phyloP scores from a whole-genome alignment of 2,113 vertebrate species.

The Platichthys flesus region DNA sequence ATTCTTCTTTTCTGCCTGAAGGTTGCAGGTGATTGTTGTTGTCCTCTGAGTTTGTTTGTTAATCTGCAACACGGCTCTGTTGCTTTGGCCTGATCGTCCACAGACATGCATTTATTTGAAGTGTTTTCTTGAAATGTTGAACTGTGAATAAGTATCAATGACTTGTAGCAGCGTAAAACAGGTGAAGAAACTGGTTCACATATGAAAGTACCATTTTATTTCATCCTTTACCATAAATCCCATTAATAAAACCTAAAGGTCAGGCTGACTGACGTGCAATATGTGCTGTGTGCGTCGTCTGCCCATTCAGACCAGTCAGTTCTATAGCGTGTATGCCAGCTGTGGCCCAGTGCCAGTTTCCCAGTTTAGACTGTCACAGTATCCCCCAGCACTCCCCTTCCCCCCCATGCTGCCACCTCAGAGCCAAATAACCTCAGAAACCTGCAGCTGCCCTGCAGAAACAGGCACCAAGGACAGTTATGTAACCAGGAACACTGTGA shows the following conservation, averaged over 20 bases:
- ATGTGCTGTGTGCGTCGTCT: slow-evolving; percentile 49
- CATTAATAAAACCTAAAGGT: slow-evolving; percentile 36
- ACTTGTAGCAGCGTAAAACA: no score
- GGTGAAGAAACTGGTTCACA: no score
- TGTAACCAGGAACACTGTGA: slow-evolving; percentile 62
- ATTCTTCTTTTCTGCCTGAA: no score
- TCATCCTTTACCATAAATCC: no score
- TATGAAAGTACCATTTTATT: no score
- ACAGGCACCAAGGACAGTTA: slow-evolving; percentile 70
- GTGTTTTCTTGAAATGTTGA: no score
- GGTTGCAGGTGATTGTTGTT: no score
- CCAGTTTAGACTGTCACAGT: slow-evolving; percentile 79
- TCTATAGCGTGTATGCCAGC: slow-evolving; percentile 37
- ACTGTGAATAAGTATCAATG: neutral
- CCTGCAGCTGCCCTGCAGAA: slow-evolving; percentile 63
- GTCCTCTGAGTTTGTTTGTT: no score
- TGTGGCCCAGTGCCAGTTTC: slow-evolving; percentile 62
- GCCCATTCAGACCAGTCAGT: slow-evolving; percentile 43
- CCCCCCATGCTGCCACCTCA: neutral
- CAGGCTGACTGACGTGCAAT: slow-evolving; percentile 24
- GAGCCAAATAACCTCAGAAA: slow-evolving; percentile 11
- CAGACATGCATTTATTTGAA: slow-evolving; percentile 56
- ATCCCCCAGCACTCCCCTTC: slow-evolving; percentile 27
- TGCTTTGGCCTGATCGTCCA: slow-evolving; percentile 49
- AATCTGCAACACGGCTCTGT: no score